Evolutionary conservation across 37 sponge, comb jelly and placozoan genomes (phyloP), one percentile per base, ranked within the genome.

Genomic region (Ephydatia muelleri): DNA sequence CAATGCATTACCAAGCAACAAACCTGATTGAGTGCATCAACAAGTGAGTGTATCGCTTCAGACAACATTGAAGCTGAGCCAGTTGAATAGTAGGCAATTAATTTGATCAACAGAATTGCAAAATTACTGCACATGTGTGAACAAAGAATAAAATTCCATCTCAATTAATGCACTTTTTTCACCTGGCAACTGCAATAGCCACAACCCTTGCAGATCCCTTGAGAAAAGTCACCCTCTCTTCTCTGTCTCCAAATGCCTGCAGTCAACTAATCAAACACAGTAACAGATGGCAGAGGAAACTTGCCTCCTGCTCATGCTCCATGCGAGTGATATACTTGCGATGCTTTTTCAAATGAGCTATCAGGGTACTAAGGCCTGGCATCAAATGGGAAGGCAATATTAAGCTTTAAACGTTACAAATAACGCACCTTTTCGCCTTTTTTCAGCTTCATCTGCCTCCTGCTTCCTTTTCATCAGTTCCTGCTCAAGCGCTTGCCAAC

Each of bases 51-150:
- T 5, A 99, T 87, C 2, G 97, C 93, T 65, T 99, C 99, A 36
- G 99, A 96, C 48, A 96, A 73, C 96, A 99, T 95, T 49, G 94
- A 85, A 25, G 97, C 94, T 27, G 97, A 97, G 27, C 99, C 99
- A 40, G 97, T 95, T 89, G 93, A 91, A n/a, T 84, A 26, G 71
- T 93, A 97, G 36, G 99, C 94, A 35, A 89, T 38, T 29, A 91
- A 36, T 82, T 99, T 99, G 82, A 95, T 71, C 49, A 89, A 29
- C 29, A 89, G 47, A 43, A 99, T 97, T 12, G 79, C 79, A 64
- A 92, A 80, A 64, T 99, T 99, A 76, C 97, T 99, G 70, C 2
- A 86, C 0, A 70, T 65, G 66, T 9, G 29, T 71, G 30, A 19
- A 57, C 6, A 57, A 21, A 57, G 22, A 76, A 1, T 28, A 14